Percentiles rank a stretch among this genome's conserved stretches.
Evolutionary conservation across 2,113 vertebrate genomes (phyloP).

Genomic region (Sinocyclocheilus anshuiensis): DNA sequence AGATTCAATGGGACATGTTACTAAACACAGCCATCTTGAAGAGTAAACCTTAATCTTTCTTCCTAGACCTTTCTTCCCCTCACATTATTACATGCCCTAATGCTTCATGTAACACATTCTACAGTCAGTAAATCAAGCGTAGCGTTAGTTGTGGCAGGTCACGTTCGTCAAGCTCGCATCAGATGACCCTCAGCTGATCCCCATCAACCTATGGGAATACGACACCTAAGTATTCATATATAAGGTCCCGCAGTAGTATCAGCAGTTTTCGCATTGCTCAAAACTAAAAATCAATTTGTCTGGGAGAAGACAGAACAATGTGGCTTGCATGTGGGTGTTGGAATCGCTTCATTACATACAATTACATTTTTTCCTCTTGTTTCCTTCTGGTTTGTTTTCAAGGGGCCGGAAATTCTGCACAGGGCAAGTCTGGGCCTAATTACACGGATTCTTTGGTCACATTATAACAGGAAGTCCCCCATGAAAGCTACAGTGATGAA

Average conservation of each 20-base stretch:
- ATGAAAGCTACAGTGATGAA: not conserved
- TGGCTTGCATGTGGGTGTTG: conserved; percentile 54
- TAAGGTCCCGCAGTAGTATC: too few species aligned
- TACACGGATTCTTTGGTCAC: conserved; percentile 2
- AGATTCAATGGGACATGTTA: not conserved
- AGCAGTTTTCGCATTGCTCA: too few species aligned
- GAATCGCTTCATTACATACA: conserved; percentile 49
- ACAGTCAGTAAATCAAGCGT: conserved; percentile 66
- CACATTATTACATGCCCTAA: conserved; percentile 42
- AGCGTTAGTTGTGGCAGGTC: too few species aligned
- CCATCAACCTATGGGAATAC: too few species aligned
- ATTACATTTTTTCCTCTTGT: conserved; percentile 32
- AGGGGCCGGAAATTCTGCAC: conserved; percentile 22
- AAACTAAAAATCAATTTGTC: conserved; percentile 72
- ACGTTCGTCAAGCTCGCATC: too few species aligned
- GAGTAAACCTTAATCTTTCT: not conserved
- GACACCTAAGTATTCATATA: too few species aligned
- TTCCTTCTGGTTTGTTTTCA: conserved; percentile 25
- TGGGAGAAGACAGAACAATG: conserved; percentile 46
- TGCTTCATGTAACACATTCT: conserved; percentile 64
- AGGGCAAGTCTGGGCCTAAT: conserved; percentile 16
- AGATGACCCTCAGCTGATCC: too few species aligned
- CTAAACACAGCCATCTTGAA: not conserved
- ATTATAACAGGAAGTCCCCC: conserved; percentile 21
- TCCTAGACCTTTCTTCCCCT: not conserved